phyloP scores from a whole-genome alignment of 1,140 invertebrate genomes.

The Drosophila eugracilis region DNA sequence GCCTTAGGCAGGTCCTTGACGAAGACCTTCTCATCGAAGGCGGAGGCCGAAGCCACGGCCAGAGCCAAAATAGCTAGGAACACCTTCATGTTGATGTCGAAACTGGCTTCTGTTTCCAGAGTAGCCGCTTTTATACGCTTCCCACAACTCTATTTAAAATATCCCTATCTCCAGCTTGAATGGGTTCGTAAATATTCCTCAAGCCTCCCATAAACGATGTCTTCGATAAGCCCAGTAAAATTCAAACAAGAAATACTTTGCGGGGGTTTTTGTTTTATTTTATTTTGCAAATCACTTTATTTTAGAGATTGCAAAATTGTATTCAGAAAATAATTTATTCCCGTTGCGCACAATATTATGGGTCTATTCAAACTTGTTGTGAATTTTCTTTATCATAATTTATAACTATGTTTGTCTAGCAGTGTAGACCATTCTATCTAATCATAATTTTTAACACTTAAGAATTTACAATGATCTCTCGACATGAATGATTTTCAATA shows the following conservation, averaged over 20 bases:
- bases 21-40: conserved; percentile 38
- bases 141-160: no score
- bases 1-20: conserved; percentile 39
- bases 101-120: conserved; percentile 29
- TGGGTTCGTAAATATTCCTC: conserved; percentile 27
- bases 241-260: background rate
- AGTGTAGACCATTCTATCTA: background rate
- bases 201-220: conserved; percentile 24
- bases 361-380: no score
- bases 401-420: no score
- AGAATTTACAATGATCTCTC: background rate
- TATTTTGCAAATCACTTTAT: no score
- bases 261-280: no score
- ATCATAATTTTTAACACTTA: background rate
- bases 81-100: conserved; percentile 52
- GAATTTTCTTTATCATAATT: no score
- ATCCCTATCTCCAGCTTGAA: conserved; percentile 4
- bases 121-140: conserved; percentile 18
- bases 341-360: no score
- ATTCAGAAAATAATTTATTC: no score
- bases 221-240: conserved; percentile 7
- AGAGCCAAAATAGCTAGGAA: conserved; percentile 40
- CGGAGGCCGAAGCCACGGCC: conserved; percentile 36
- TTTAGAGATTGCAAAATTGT: no score
- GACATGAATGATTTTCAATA: background rate